Evolutionary conservation across 2,888 invertebrate species (phyloP).

Genomic region (Biston betularia): DNA sequence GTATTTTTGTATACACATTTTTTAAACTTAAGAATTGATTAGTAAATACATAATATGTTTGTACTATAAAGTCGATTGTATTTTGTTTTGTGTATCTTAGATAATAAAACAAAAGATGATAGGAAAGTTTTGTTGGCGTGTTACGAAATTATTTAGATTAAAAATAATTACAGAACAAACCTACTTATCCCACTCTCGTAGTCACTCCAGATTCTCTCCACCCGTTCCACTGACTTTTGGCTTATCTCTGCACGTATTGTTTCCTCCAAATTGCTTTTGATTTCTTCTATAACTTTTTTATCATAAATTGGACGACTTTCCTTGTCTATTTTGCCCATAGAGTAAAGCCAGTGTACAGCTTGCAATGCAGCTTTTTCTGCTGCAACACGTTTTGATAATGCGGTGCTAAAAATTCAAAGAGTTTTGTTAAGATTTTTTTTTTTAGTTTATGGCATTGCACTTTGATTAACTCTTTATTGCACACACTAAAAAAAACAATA

Average conservation of each 20-base stretch:
- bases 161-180: conserved; percentile 49
- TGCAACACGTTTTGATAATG: conserved; percentile 83
- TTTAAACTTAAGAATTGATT: too few species aligned
- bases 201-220: conserved; percentile 74
- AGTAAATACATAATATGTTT: too few species aligned
- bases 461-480: too few species aligned
- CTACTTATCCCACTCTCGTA: conserved; percentile 79
- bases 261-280: conserved; percentile 63
- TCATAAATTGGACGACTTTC: conserved; percentile 82
- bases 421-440: neutral
- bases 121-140: too few species aligned
- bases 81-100: too few species aligned
- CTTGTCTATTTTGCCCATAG: conserved; percentile 74
- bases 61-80: too few species aligned
- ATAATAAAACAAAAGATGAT: too few species aligned
- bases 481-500: too few species aligned
- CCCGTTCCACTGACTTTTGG: conserved; percentile 63
- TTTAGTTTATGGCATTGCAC: too few species aligned
- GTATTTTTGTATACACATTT: too few species aligned
- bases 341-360: conserved; percentile 84
- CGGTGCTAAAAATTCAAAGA: conserved; percentile 62
- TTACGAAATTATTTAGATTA: too few species aligned
- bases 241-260: conserved; percentile 65
- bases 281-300: conserved; percentile 61
- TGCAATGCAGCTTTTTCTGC: conserved; percentile 82